These are phyloP conservation scores for western clawed frog (Xenopus tropicalis) DNA, from an alignment of 2,113 vertebrate species.

Conservation along the genomic window DNA sequence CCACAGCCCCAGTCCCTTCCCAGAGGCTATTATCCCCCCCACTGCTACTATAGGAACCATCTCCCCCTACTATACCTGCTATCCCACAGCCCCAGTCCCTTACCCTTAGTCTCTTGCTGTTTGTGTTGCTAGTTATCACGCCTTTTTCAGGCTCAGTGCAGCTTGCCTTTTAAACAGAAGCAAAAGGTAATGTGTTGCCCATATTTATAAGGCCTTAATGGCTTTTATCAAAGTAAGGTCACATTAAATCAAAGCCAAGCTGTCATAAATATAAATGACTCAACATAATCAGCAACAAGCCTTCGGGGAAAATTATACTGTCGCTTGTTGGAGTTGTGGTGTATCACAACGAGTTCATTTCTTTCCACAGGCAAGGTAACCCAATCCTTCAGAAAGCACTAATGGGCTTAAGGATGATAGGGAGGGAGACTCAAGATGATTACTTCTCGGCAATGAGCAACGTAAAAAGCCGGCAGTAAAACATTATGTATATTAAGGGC, in stretches of 20 bases:
- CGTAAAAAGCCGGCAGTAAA: constrained; percentile 3
- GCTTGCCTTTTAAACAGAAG: background rate
- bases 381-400: constrained; percentile 59
- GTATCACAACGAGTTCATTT: constrained; percentile 64
- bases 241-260: constrained; percentile 64
- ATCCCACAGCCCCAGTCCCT: too few species aligned
- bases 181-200: constrained; percentile 58
- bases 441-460: constrained; percentile 2
- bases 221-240: constrained; percentile 70
- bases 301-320: constrained; percentile 68
- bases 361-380: constrained; percentile 68
- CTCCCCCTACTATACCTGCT: too few species aligned
- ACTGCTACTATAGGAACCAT: too few species aligned
- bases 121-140: too few species aligned
- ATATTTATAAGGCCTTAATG: constrained; percentile 73
- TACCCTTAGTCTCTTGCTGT: too few species aligned
- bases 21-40: too few species aligned
- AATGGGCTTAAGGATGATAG: constrained; percentile 49
- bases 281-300: constrained; percentile 66
- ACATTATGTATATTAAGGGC: background rate
- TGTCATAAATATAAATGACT: constrained; percentile 73
- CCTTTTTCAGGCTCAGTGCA: background rate
- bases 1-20: too few species aligned
- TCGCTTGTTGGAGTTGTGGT: constrained; percentile 65
- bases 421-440: constrained; percentile 43